A percentile compares a stretch with the other conserved stretches of the same genome.
Evolutionary conservation across 1,140 invertebrate genomes (phyloP).

Genomic region (Hesperophylax magnus): DNA sequence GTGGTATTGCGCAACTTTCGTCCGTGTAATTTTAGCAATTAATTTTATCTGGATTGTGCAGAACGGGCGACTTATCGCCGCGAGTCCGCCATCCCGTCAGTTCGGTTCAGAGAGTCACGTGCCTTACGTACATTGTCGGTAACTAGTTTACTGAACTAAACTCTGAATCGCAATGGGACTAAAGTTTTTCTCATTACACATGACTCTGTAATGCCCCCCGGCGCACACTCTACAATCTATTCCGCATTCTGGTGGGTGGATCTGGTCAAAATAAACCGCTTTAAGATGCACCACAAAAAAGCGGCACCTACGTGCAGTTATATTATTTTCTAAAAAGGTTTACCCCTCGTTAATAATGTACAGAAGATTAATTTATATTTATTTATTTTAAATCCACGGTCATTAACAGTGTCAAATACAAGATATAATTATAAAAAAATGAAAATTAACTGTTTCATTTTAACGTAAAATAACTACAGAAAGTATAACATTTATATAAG

Average conservation of each 20-base stretch:
- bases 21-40: neutral
- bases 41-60: neutral
- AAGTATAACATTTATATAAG: too few relatives aligned
- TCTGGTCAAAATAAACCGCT: neutral
- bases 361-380: too few relatives aligned
- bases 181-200: constrained; percentile 36
- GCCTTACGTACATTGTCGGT: constrained; percentile 11
- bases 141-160: constrained; percentile 16
- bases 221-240: neutral
- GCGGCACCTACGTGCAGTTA: too few relatives aligned
- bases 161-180: neutral
- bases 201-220: neutral
- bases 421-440: too few relatives aligned
- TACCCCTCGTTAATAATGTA: too few relatives aligned
- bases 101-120: constrained; percentile 14
- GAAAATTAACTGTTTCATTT: too few relatives aligned
- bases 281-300: neutral
- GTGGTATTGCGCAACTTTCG: neutral
- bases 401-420: too few relatives aligned
- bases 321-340: too few relatives aligned
- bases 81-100: neutral
- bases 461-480: too few relatives aligned
- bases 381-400: too few relatives aligned
- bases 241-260: neutral
- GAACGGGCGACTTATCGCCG: neutral